phyloP scores from a whole-genome alignment of 2,888 invertebrate species.

The Amphipyra berbera region DNA sequence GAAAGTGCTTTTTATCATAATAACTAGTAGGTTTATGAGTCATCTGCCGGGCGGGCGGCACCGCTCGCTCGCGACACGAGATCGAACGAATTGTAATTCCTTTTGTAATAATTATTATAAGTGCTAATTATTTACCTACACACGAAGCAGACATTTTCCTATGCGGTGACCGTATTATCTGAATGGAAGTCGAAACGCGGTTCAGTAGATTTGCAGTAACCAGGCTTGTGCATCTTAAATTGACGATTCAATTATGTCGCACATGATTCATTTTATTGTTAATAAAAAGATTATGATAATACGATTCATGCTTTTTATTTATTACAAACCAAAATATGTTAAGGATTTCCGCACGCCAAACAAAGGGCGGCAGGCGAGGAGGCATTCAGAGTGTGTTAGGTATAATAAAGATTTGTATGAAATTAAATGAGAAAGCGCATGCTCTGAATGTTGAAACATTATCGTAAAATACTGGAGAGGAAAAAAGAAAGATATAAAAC shows the following conservation, averaged over 20 bases:
- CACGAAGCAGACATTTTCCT: constrained; percentile 59
- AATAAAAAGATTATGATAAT: constrained; percentile 88
- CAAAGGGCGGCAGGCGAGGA: not conserved
- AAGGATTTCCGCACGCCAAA: not conserved
- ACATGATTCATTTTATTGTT: constrained; percentile 89
- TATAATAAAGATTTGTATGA: constrained; percentile 24
- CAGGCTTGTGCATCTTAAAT: constrained; percentile 83
- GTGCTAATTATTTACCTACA: constrained; percentile 72
- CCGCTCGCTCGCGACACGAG: constrained; percentile 49
- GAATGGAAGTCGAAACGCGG: constrained; percentile 65
- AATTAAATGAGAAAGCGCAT: constrained; percentile 23
- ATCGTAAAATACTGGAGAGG: constrained; percentile 6
- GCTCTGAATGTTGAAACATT: constrained; percentile 9
- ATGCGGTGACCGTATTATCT: constrained; percentile 57
- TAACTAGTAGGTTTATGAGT: constrained; percentile 74
- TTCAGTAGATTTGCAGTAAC: constrained; percentile 72
- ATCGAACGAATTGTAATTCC: constrained; percentile 69
- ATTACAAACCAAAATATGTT: constrained; percentile 9
- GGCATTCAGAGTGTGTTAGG: constrained; percentile 2
- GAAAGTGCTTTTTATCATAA: constrained; percentile 85
- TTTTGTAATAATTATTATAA: constrained; percentile 74
- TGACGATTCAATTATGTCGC: constrained; percentile 86
- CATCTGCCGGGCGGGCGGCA: constrained; percentile 49
- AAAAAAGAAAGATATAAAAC: constrained; percentile 6
- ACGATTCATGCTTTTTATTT: constrained; percentile 67